Evolutionary conservation across 2,888 invertebrate genomes (phyloP), one percentile per base, ranked within the genome.

Genomic region (Trissolcus japonicus): DNA sequence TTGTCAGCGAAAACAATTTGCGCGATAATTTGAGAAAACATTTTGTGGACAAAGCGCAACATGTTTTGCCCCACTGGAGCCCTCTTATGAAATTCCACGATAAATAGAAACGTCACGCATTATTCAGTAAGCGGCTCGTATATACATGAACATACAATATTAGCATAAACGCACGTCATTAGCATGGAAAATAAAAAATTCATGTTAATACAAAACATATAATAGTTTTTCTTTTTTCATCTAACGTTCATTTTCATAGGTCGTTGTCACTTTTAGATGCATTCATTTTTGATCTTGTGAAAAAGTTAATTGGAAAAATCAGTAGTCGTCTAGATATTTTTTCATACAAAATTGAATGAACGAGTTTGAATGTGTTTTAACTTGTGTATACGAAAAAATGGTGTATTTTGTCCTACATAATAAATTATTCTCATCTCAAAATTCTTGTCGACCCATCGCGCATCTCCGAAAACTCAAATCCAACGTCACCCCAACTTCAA

Each of bases 371-470:
- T 4, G 4, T 25, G n/a, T 25, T 25, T 35, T 1, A 35, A 35
- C 9, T 35, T 35, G 35, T 35, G 9, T 29, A 7, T 1, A 35
- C 35, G 4, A 25, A 25, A 9, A 35, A 9, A 35, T 35, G 2
- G 6, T 35, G 9, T 9, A 11, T 35, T 11, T 35, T 35, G 11
- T 35, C 35, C 9, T 35, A 35, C 35, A 35, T 35, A 35, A 35
- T 35, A 25, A 25, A 25, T 35, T 59, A 46, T 60, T 72, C 25
- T 72, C 59, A 54, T 72, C 65, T 57, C 55, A 4, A 57, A 65
- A 65, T 72, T 72, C 72, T 29, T 43, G 57, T 43, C 67, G 67
- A 57, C 59, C 67, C 57, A 56, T 65, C 56, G 66, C 25, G 25
- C 35, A 11, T 53, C 43, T 68, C 48, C 21, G 59, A 43, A 68